A percentile compares a stretch with the other conserved stretches of the same genome.
phyloP scores from a whole-genome alignment of 2,113 vertebrate genomes.

The human region DNA sequence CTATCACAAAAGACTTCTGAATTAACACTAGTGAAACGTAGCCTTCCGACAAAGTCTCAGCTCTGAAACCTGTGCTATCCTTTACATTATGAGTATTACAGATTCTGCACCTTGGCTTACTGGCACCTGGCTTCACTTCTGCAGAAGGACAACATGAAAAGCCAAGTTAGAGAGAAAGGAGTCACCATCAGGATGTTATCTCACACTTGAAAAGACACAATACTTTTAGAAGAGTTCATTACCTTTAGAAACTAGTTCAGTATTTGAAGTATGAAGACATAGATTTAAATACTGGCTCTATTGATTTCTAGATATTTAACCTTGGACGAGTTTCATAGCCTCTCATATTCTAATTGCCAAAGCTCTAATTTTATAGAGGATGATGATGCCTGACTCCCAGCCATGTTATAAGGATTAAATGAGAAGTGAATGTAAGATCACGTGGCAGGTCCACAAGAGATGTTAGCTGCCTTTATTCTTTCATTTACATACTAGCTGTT shows the following conservation, averaged over 20 bases:
- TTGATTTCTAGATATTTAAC: neutral
- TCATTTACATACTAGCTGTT: neutral
- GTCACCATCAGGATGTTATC: neutral
- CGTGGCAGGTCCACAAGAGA: neutral
- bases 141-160: neutral
- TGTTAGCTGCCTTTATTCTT: neutral
- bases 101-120: neutral
- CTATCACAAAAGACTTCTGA: neutral
- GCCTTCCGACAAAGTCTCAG: neutral
- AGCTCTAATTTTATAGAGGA: neutral
- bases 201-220: neutral
- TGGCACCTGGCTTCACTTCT: neutral
- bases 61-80: neutral
- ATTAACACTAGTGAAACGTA: neutral
- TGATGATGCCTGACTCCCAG: neutral
- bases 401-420: neutral
- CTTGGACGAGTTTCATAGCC: neutral
- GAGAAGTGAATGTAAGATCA: neutral
- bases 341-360: neutral
- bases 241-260: neutral
- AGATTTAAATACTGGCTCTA: neutral
- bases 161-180: neutral
- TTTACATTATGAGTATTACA: neutral
- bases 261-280: neutral
- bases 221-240: neutral